Percentiles rank a stretch among this genome's conserved stretches.
Evolutionary conservation across 2,888 invertebrate genomes (phyloP).

Genomic region (Dasysyrphus albostriatus): DNA sequence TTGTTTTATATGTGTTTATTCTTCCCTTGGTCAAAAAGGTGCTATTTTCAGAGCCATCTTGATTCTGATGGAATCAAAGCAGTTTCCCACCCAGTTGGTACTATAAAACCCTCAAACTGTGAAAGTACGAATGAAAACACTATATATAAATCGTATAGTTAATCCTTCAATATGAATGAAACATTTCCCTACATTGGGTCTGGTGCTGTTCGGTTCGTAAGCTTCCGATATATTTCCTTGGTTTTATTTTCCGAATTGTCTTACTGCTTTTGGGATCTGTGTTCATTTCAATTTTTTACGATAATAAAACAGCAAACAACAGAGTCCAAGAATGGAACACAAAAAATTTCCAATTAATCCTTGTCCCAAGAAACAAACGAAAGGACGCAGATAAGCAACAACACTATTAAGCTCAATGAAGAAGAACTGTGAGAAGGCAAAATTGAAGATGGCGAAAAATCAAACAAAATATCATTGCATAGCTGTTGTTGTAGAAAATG

Average conservation of each 20-base stretch:
- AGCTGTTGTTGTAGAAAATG: constrained; percentile 10
- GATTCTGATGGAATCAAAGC: constrained; percentile 68
- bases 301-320: constrained; percentile 62
- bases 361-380: constrained; percentile 65
- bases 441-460: constrained; percentile 3
- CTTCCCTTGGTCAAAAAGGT: constrained; percentile 39
- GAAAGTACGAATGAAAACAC: constrained; percentile 12
- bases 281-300: constrained; percentile 62
- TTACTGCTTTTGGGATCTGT: constrained; percentile 42
- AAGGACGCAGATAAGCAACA: constrained; percentile 67
- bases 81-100: constrained; percentile 41
- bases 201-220: constrained; percentile 15
- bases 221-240: constrained; percentile 13
- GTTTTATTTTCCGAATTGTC: constrained; percentile 29
- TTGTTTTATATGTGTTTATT: constrained; percentile 45
- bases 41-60: constrained; percentile 47
- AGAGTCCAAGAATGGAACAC: constrained; percentile 33
- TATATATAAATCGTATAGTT: constrained; percentile 46
- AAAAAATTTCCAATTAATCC: constrained; percentile 72
- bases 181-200: constrained; percentile 38
- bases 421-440: constrained; percentile 37
- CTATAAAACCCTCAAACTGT: constrained; percentile 4
- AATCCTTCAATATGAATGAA: constrained; percentile 65
- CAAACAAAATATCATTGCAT: constrained; percentile 20
- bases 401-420: constrained; percentile 46